Evolutionary conservation across 2,113 vertebrate genomes (phyloP), one percentile per base, ranked within the genome.

Genomic region (Trinectes maculatus): DNA sequence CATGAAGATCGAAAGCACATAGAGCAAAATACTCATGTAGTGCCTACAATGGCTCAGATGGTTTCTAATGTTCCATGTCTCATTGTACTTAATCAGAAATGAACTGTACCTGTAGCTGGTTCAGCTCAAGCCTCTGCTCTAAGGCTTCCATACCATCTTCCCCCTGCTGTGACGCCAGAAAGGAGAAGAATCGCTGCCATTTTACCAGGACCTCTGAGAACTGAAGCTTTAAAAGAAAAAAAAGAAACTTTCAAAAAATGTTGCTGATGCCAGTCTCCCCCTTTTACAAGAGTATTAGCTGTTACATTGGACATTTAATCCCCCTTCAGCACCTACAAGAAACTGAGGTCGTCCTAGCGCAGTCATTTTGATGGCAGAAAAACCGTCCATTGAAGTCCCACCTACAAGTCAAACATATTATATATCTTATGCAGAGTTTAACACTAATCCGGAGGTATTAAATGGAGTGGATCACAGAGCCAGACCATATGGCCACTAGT

Each of bases 201-300:
- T 96, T 98, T 71, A 95, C 87, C 83, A 98, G 90, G 79, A 96
- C 91, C 16, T 96, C 96, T 0, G 97, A 98, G 83, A 98, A 93
- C 83, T 89, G 92, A 49, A 97, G 89, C 96, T 99, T 82, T 26
- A 52, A 58, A 40, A 26, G 39, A 34, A 18, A 19, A 44, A 49
- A 26, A 46, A 57, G 36, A 77, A 56, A 8, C n/a, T n/a, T n/a
- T n/a, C n/a, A 3, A 11, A 0, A 16, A 24, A 8, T 12, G n/a
- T n/a, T n/a, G n/a, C n/a, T 11, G 8, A 29, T 28, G 15, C 70
- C 31, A 37, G 25, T 4, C n/a, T 9, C 13, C 8, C 10, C 4
- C 31, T 56, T n/a, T 9, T 1, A 8, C 49, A n/a, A 61, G 11
- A 42, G 24, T 15, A 46, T 69, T 18, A 21, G 61, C 47, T 39